Base-by-base conservation (phyloP, 1,140 invertebrate genomes). In the Anoplophora glabripennis region DNA sequence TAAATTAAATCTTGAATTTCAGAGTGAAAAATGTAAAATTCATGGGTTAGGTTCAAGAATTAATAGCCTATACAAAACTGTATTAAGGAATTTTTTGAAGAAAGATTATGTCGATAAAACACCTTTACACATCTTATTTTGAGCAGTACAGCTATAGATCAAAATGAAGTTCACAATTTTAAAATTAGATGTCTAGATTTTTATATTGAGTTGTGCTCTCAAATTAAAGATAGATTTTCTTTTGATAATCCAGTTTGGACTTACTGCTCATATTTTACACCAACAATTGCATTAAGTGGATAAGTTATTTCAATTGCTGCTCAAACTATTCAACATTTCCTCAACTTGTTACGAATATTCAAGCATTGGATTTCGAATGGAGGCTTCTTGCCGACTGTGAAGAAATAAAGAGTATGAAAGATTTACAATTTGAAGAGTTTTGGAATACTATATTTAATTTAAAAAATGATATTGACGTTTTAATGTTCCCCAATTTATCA, bases 401-500 rank as follows among this genome's bases (percentile, higher is more conserved):
- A 28, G 9, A 14, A 3, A 21, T 14, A 12, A 21, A 17, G 15
- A 45, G 11, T 14, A 17, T 28, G 21, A 28, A 28, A 28, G 21
- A 28, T 28, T 28, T 28, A 28, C 21, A 28, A 28, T 28, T 45
- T n/a, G 42, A 45, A 45, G 42, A 45, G 10, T 45, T 12, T 45
- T 45, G 42, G 42, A 12, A n/a, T 18, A 12, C 21, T 14, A 45
- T 45, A 14, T 45, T 45, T 45, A 34, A n/a, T 42, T 28, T 18
- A 18, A 54, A 54, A 54, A 54, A 54, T 54, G 18, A 10, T 14
- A n/a, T 28, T 12, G 3, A 54, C 12, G 36, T 42, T 21, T 37
- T 11, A 28, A 42, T 54, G 52, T 54, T 54, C 42, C 52, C 52
- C 14, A 41, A 41, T 42, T 42, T 54, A 11, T 12, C 18, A n/a